Base-by-base conservation (phyloP, 2,113 vertebrate genomes). In the Pleuronectes platessa region DNA sequence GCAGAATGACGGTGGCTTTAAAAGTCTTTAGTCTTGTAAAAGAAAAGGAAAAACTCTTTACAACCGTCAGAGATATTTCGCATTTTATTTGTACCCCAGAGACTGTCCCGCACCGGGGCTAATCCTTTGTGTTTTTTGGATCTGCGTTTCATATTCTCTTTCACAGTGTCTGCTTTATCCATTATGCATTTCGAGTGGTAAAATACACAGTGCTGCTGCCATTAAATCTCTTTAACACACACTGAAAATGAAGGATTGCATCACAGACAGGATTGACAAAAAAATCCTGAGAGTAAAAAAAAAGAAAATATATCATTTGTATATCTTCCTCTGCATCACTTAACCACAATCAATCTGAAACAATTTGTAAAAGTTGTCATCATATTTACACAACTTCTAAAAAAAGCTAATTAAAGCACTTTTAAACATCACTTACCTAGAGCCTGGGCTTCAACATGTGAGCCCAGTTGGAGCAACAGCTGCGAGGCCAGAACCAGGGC, bases 391-490 rank as follows among this genome's bases (percentile, higher is more conserved):
- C 47, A 59, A 61, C 5, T 27, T 2, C 3, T 27, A 24, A 2
- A 4, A 23, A 24, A 11, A 75, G 31, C 5, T 45, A 78, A 68
- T 68, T 0, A 26, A 78, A 78, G 63, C 45, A 55, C 6, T 68
- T 68, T 74, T 13, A 54, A 62, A 51, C 26, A 53, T 40, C n/a
- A 88, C 90, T 91, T 69, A 93, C 93, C 92, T 61, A 94, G 87
- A 76, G 86, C 90, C 83, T 95, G 90, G 23, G 90, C 92, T 69
- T 90, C 81, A 54, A 91, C 82, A 8, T 85, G 84, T 10, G 78
- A 81, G 85, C 91, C 91, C 1, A 94, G 88, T 62, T 89, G 95
- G 84, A 97, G 88, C 26, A 95, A 87, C 74, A 96, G 90, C 85
- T 93, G 94, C 78, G 90, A 80, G 68, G 95, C 86, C 62, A 95